Evolutionary conservation across 2,797 vertebrate species (phyloP), one percentile per base, ranked within the genome.

Genomic region (Sciurus carolinensis): DNA sequence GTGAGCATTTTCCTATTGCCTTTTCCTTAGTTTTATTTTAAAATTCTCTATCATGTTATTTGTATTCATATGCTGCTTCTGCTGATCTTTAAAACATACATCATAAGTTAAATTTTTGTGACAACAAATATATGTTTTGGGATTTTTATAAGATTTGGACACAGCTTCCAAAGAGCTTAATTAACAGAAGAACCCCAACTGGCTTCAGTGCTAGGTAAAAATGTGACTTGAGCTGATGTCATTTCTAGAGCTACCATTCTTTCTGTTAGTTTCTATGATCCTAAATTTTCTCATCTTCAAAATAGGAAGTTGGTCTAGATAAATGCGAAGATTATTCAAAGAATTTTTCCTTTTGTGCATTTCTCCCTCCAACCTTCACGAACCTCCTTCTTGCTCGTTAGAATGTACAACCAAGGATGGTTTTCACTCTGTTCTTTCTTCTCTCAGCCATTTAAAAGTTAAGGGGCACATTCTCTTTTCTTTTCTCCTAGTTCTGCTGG

Each of bases 401-500:
- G 50, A 15, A 5, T 42, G 39, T 47, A 18, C 1, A 6, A n/a
- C n/a, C 44, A 12, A 50, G n/a, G 57, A 26, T 59, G 26, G n/a
- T 26, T 79, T 86, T 66, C 17, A 33, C 52, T 67, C 13, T 50
- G 9, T 47, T 66, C 28, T 69, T n/a, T 57, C 26, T 73, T 82
- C 57, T 71, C 57, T 83, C 36, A 57, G 81, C 5, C 22, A 71
- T 86, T 59, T 69, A 72, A 47, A 72, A 64, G 33, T 89, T 62
- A 15, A 0, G 14, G 67, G 52, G 85, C 86, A 14, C 13, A 18
- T 36, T 96, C 36, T 8, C 36, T 59, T 96, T 96, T 8, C 36
- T 59, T 96, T 96, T 54, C 87, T 96, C 91, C 47, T 4, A 95
- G 90, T 62, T 76, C 84, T 91, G 67, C 91, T 93, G 80, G 72